phyloP scores from a whole-genome alignment of 1,140 invertebrate genomes.

The Coptotermes formosanus region DNA sequence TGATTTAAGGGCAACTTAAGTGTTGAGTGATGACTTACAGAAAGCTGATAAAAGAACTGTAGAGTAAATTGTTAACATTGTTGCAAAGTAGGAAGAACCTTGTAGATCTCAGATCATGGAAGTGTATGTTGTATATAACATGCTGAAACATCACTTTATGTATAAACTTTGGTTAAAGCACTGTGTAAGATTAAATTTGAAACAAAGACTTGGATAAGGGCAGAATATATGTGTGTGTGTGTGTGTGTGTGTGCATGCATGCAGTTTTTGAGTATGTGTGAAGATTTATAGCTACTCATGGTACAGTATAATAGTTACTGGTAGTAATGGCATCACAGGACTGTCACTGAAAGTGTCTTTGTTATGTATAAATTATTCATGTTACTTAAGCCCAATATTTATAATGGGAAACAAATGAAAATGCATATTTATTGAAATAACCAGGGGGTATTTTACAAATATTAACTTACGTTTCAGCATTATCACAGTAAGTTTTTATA shows the following conservation, averaged over 20 bases:
- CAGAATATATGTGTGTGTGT: too few relatives aligned
- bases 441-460: conserved; percentile 22
- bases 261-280: neutral
- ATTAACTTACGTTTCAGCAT: neutral
- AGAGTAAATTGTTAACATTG: neutral
- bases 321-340: neutral
- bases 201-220: neutral
- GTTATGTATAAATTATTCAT: neutral
- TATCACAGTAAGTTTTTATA: conserved; percentile 30
- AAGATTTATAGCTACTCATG: neutral
- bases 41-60: neutral
- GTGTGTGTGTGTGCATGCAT: too few relatives aligned
- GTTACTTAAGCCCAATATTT: neutral
- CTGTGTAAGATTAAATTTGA: neutral
- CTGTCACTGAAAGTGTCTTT: neutral
- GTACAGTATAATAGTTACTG: conserved; percentile 25
- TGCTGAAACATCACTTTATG: neutral
- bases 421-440: conserved; percentile 1
- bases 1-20: neutral
- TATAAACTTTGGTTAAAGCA: conserved; percentile 2
- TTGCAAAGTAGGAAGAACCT: neutral
- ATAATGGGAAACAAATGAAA: neutral
- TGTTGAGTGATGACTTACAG: neutral
- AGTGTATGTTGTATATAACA: conserved; percentile 19
- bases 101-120: neutral